A percentile compares a stretch with the other conserved stretches of the same genome.
Evolutionary conservation across 2,888 invertebrate genomes (phyloP).

Genomic region (Troglohyphantes excavatus): DNA sequence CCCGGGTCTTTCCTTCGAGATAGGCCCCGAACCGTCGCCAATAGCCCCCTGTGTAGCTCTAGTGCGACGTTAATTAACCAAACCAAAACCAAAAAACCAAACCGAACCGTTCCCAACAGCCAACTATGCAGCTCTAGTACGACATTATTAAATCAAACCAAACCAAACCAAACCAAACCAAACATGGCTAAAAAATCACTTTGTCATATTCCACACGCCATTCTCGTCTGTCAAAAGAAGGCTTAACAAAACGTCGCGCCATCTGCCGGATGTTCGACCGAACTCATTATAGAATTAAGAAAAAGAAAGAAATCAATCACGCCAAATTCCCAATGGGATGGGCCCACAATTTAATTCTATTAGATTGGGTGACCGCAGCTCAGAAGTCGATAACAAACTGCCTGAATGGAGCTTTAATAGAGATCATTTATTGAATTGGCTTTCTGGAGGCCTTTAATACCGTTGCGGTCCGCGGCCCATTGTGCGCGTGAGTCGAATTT

Average conservation of each 20-base stretch:
- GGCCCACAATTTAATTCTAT: constrained; percentile 76
- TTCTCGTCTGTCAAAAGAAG: not conserved
- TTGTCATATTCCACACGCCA: not conserved
- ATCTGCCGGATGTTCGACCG: constrained; percentile 71
- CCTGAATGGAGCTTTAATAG: constrained; percentile 54
- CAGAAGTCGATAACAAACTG: constrained; percentile 49
- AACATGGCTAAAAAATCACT: not conserved
- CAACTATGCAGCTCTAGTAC: too few relatives aligned
- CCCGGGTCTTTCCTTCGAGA: too few relatives aligned
- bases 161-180: not conserved
- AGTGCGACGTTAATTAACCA: too few relatives aligned
- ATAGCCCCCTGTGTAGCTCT: too few relatives aligned
- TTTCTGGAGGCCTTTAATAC: constrained; percentile 40
- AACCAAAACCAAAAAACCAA: too few relatives aligned
- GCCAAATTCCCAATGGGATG: constrained; percentile 51
- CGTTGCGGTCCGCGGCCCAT: constrained; percentile 73
- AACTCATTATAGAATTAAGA: constrained; percentile 77
- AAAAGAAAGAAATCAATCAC: constrained; percentile 70
- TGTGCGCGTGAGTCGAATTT: constrained; percentile 58
- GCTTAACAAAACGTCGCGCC: constrained; percentile 34
- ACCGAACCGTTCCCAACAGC: too few relatives aligned
- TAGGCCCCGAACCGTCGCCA: too few relatives aligned
- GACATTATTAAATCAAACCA: too few relatives aligned
- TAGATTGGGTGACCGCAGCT: constrained; percentile 60
- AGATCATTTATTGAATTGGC: constrained; percentile 64